Evolutionary conservation across 2,888 invertebrate species (phyloP).

Genomic region (Brachylomia viminalis): DNA sequence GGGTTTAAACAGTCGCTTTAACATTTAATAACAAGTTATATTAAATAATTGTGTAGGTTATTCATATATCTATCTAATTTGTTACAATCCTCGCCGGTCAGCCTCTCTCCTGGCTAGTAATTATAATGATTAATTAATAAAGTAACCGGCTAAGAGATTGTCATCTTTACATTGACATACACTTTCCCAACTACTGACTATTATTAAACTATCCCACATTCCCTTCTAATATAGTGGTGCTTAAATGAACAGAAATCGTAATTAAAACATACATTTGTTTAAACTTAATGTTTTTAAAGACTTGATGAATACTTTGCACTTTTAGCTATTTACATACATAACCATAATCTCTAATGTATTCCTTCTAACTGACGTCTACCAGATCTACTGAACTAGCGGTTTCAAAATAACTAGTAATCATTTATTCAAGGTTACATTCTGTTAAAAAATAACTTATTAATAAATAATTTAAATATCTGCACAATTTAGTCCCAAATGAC

Average conservation of each 20-base stretch:
- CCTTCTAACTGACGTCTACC: slow-evolving; percentile 31
- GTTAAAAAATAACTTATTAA: slow-evolving; percentile 9
- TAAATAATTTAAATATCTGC: slow-evolving; percentile 28
- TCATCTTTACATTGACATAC: slow-evolving; percentile 25
- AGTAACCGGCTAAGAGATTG: slow-evolving; percentile 13
- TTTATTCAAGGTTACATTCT: slow-evolving; percentile 41
- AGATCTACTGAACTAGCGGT: slow-evolving; percentile 32
- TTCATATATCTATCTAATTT: slow-evolving; percentile 42
- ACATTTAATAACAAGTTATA: slow-evolving; percentile 40
- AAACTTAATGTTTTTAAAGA: slow-evolving; percentile 15
- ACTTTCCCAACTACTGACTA: slow-evolving; percentile 34
- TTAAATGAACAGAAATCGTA: slow-evolving; percentile 36
- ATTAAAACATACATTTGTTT: slow-evolving; percentile 43
- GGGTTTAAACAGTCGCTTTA: slow-evolving; percentile 25
- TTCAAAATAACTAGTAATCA: slow-evolving; percentile 22
- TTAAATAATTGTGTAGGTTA: slow-evolving; percentile 22
- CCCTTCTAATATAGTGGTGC: slow-evolving; percentile 21
- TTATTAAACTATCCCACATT: slow-evolving; percentile 39
- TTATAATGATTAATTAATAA: slow-evolving; percentile 20
- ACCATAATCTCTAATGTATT: slow-evolving; percentile 33
- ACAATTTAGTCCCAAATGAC: slow-evolving; percentile 16
- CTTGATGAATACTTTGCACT: slow-evolving; percentile 52
- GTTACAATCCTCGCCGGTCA: slow-evolving; percentile 24
- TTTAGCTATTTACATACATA: slow-evolving; percentile 52
- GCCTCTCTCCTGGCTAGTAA: slow-evolving; percentile 8